A percentile compares a stretch with the other conserved stretches of the same genome.
Evolutionary conservation across 2,888 invertebrate species (phyloP).

Genomic region (Tinea pellionella): DNA sequence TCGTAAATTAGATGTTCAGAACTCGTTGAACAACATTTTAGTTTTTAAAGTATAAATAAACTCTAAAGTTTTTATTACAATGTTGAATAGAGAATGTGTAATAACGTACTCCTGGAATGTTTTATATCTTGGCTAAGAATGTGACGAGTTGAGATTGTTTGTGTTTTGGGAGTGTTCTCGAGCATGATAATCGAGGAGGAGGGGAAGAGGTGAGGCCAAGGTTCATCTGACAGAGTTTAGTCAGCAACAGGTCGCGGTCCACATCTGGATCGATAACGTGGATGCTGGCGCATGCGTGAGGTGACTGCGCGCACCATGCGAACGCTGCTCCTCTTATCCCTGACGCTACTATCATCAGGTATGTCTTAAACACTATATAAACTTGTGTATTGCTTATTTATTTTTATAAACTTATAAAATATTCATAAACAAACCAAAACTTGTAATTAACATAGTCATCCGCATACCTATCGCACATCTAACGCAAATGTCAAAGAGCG

Average conservation of each 20-base stretch:
- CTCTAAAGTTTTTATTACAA: neutral
- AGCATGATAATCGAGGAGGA: slow-evolving; percentile 17
- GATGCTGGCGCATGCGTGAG: slow-evolving; percentile 59
- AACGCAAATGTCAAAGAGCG: neutral
- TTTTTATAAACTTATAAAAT: neutral
- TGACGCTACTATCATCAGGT: slow-evolving; percentile 51
- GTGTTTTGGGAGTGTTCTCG: neutral
- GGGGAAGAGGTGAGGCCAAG: slow-evolving; percentile 22
- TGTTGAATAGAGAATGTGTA: neutral
- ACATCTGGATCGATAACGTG: slow-evolving; percentile 42
- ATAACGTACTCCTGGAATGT: neutral
- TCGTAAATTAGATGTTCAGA: too few species aligned
- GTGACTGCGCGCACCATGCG: slow-evolving; percentile 41
- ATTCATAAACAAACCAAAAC: neutral
- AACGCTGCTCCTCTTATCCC: slow-evolving; percentile 47
- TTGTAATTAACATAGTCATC: neutral
- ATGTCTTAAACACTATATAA: slow-evolving; percentile 22
- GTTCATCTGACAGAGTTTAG: slow-evolving; percentile 29
- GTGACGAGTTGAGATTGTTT: slow-evolving; percentile 6
- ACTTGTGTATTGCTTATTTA: neutral
- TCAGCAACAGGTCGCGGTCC: slow-evolving; percentile 56
- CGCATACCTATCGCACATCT: neutral
- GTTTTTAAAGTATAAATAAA: too few species aligned
- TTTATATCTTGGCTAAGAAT: slow-evolving; percentile 3
- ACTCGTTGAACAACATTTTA: too few species aligned